Evolutionary conservation across 2,888 invertebrate species (phyloP).

Genomic region (Ornithoptera alexandrae): DNA sequence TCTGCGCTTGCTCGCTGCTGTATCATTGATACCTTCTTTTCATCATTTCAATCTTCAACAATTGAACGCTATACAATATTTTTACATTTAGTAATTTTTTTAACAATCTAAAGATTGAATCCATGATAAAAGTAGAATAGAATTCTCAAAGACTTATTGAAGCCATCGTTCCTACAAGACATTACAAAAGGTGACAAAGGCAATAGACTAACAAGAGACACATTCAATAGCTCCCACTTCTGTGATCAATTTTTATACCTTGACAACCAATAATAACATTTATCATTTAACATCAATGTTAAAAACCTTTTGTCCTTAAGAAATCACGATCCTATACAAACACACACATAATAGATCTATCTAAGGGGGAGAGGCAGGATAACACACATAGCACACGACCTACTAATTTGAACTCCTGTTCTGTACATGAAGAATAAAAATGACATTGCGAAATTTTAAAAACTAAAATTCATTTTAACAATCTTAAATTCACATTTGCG

Average conservation of each 20-base stretch:
- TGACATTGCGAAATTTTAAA: too few relatives aligned
- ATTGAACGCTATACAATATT: not conserved
- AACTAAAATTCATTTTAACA: too few relatives aligned
- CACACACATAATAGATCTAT: too few relatives aligned
- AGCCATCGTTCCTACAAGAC: not conserved
- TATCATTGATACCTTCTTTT: not conserved
- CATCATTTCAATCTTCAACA: not conserved
- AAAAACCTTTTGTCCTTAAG: not conserved
- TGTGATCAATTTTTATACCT: not conserved
- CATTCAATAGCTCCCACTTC: not conserved
- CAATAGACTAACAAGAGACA: constrained; percentile 1
- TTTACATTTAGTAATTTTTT: not conserved
- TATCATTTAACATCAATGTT: not conserved
- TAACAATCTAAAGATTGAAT: not conserved
- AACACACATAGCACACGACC: too few relatives aligned
- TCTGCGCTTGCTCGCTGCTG: constrained; percentile 9
- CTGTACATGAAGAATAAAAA: too few relatives aligned
- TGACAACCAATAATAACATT: not conserved
- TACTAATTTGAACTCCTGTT: too few relatives aligned
- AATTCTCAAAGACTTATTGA: not conserved
- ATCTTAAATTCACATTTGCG: too few relatives aligned
- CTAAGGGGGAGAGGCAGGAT: too few relatives aligned
- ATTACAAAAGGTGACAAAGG: constrained; percentile 2
- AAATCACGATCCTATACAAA: too few relatives aligned
- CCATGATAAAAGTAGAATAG: not conserved